Conservation (phyloP, 2,797 vertebrate genomes). For the Channa striata region DNA sequence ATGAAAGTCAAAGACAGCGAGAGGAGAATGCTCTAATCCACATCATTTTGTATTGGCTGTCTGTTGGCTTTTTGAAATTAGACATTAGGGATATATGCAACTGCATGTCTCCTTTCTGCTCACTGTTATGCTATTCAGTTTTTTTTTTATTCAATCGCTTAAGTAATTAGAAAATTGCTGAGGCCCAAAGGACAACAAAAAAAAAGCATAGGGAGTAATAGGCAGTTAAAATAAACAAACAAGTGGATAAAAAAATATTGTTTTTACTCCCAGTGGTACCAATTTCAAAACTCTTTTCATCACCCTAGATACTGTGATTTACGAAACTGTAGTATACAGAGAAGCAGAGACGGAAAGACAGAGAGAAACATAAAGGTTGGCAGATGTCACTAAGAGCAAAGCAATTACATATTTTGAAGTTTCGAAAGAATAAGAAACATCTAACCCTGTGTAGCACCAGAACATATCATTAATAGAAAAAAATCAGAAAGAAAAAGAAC, state of each 20-base stretch:
- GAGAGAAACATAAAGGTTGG: neutral
- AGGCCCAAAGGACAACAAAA: constrained; percentile 53
- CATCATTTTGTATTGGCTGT: constrained; percentile 71
- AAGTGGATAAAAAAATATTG: constrained; percentile 47
- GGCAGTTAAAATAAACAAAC: constrained; percentile 69
- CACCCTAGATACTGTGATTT: constrained; percentile 36
- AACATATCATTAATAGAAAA: no score
- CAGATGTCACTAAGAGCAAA: neutral
- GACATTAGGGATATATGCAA: constrained; percentile 69
- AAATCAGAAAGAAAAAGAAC: no score
- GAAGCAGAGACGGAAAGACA: neutral
- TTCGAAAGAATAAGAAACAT: neutral
- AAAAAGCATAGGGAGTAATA: constrained; percentile 32
- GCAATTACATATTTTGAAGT: neutral
- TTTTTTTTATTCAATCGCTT: constrained; percentile 56
- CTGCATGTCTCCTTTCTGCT: constrained; percentile 41
- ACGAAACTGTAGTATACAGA: constrained; percentile 11
- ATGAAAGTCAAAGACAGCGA: constrained; percentile 72
- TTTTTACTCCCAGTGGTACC: constrained; percentile 55
- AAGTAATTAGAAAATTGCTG: constrained; percentile 63
- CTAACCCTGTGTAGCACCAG: no score
- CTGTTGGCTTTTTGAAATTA: constrained; percentile 75
- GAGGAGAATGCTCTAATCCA: constrained; percentile 70
- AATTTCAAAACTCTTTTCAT: constrained; percentile 58
- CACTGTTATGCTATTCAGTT: constrained; percentile 15